Evolutionary conservation across 1,140 invertebrate genomes (phyloP).

Genomic region (Ips nitidus): DNA sequence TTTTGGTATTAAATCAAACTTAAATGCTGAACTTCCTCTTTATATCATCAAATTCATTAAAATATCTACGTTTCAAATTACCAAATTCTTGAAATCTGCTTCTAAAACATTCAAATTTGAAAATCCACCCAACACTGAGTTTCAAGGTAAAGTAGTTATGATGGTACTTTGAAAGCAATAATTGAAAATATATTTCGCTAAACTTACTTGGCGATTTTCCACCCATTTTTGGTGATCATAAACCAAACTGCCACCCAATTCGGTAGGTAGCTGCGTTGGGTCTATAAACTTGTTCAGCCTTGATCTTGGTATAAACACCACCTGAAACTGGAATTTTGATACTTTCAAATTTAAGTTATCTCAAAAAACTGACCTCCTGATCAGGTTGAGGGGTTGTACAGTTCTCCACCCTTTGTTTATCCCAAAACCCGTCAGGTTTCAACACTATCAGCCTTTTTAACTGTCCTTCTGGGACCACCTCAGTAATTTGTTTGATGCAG

Average conservation of each 20-base stretch:
- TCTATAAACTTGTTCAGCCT: constrained; percentile 74
- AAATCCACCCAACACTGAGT: too few relatives aligned
- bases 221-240: constrained; percentile 84
- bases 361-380: constrained; percentile 58
- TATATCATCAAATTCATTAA: too few relatives aligned
- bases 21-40: too few relatives aligned
- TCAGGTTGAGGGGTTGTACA: constrained; percentile 66
- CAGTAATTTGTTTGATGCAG: constrained; percentile 60
- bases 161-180: too few relatives aligned
- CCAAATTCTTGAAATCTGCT: too few relatives aligned
- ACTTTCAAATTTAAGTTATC: not conserved
- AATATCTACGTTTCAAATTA: too few relatives aligned
- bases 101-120: too few relatives aligned
- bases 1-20: too few relatives aligned
- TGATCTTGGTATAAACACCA: constrained; percentile 63
- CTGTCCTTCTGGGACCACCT: constrained; percentile 56
- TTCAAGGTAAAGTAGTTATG: too few relatives aligned
- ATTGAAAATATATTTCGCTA: not conserved
- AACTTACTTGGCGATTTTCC: constrained; percentile 72
- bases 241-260: constrained; percentile 74
- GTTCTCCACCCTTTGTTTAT: constrained; percentile 70
- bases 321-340: constrained; percentile 54
- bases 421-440: constrained; percentile 72
- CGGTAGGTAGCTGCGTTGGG: constrained; percentile 71
- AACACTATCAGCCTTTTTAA: constrained; percentile 63